Evolutionary conservation across 1,140 invertebrate species (phyloP).

Genomic region (Drosophila sp.): DNA sequence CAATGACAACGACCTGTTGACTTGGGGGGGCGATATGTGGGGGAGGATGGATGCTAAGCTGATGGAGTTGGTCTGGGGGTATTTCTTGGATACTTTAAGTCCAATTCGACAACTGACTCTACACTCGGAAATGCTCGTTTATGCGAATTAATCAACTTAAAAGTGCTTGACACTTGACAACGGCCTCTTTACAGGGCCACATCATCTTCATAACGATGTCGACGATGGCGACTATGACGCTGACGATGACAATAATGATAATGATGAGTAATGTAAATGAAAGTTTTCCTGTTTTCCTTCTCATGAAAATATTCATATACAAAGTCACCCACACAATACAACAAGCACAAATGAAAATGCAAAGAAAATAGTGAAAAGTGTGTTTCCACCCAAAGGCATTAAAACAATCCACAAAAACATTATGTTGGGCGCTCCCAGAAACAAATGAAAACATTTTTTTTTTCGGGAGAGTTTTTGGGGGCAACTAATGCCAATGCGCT

Average conservation of each 20-base stretch:
- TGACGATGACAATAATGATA: neutral
- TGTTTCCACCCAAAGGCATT: conserved; percentile 37
- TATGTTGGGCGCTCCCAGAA: conserved; percentile 42
- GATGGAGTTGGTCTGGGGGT: conserved; percentile 1
- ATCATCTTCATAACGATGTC: conserved; percentile 11
- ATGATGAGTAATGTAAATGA: conserved; percentile 41
- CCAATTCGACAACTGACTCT: neutral
- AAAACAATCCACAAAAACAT: conserved; percentile 48
- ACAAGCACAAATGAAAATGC: neutral
- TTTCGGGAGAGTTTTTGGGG: conserved; percentile 25
- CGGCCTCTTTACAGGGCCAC: conserved; percentile 21
- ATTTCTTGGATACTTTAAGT: conserved; percentile 5
- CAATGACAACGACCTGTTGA: conserved; percentile 45
- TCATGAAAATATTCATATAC: conserved; percentile 36
- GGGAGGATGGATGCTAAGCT: neutral
- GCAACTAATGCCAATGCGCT: conserved; percentile 58
- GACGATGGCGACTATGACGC: conserved; percentile 22
- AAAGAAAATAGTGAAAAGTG: conserved; percentile 41
- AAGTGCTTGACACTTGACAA: conserved; percentile 55
- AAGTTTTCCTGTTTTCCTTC: conserved; percentile 39
- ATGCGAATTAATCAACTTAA: conserved; percentile 65
- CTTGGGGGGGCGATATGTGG: conserved; percentile 19
- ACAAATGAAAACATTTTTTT: conserved; percentile 6
- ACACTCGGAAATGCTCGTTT: conserved; percentile 60
- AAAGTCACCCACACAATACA: conserved; percentile 10